Base-by-base conservation (phyloP, 2,797 vertebrate genomes). In the Crenuchus spilurus region DNA sequence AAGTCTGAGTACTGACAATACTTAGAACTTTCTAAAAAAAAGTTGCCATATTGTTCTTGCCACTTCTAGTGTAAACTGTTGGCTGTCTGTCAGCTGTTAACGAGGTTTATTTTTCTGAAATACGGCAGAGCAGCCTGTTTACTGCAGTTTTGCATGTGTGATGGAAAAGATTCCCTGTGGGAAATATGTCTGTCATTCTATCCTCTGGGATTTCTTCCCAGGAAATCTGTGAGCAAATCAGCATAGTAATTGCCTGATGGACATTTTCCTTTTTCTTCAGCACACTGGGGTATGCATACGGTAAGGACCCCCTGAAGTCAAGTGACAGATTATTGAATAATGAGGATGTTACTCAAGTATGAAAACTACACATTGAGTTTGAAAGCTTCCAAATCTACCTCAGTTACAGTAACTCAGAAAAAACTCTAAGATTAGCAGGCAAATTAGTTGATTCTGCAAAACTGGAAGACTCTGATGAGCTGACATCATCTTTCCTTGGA, bases 191-290 rank as follows among this genome's bases (percentile, higher is more conserved):
- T 73, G 74, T 66, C 60, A 41, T 60, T 74, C 20, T 61, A 5
- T 70, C 66, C 74, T 70, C 58, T 30, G 39, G 46, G 74, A 49
- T 37, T 74, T 52, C 51, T 6, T 4, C 48, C 54, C 51, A 70
- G 61, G 52, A 70, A 66, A 66, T 52, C 48, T 49, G 18, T n/a
- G 9, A 52, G 49, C 65, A 48, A 70, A 66, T 70, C 42, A 72
- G 64, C 46, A 39, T 55, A 41, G 31, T 48, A 80, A 75, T 54
- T 69, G 65, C 46, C 37, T 75, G 69, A 74, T 42, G 37, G 46
- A 72, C n/a, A 26, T 55, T 63, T 74, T 60, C 0, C 13, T 35
- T 52, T 60, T 24, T 55, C 22, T 35, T 24, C 30, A 16, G n/a
- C 54, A 13, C 10, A 28, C 16, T 31, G 26, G 42, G 42, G 20